phyloP scores from a whole-genome alignment of 35 echinoderm and acorn worm species.

The Ophiothrix spiculata region DNA sequence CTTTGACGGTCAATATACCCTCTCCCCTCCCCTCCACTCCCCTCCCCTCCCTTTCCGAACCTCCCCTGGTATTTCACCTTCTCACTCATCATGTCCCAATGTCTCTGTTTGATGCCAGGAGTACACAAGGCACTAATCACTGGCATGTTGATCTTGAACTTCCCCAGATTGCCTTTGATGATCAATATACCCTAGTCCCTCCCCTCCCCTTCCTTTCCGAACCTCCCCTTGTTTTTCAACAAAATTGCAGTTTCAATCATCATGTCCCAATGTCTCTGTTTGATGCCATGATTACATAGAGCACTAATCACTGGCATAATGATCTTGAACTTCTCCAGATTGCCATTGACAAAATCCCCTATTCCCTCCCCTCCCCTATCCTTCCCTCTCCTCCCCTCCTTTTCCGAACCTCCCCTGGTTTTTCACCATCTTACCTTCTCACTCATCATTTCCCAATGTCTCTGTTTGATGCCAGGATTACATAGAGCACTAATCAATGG shows the following conservation, averaged over 20 bases:
- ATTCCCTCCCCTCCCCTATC: too few species aligned
- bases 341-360: too few species aligned
- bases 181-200: too few species aligned
- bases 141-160: slow-evolving; percentile 99
- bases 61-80: slow-evolving; percentile 89
- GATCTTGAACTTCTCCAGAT: slow-evolving; percentile 99
- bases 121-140: slow-evolving; percentile 92
- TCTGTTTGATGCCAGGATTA: slow-evolving; percentile 94
- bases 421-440: slow-evolving; percentile 97
- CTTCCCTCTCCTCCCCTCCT: too few species aligned
- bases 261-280: slow-evolving; percentile 92
- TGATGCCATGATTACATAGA: slow-evolving; percentile 96
- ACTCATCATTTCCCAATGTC: slow-evolving; percentile 98
- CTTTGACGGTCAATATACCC: slow-evolving; percentile 99
- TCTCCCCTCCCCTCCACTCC: too few species aligned
- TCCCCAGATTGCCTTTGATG: slow-evolving; percentile 98
- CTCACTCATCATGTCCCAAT: slow-evolving; percentile 98
- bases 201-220: too few species aligned
- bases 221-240: too few species aligned
- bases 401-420: too few species aligned
- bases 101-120: slow-evolving; percentile 92
- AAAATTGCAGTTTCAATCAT: slow-evolving; percentile 99
- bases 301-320: slow-evolving; percentile 97
- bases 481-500: slow-evolving; percentile 92
- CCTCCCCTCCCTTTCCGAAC: too few species aligned